phyloP scores from a whole-genome alignment of 2,888 invertebrate species.

The Acanthosepion lycidas region DNA sequence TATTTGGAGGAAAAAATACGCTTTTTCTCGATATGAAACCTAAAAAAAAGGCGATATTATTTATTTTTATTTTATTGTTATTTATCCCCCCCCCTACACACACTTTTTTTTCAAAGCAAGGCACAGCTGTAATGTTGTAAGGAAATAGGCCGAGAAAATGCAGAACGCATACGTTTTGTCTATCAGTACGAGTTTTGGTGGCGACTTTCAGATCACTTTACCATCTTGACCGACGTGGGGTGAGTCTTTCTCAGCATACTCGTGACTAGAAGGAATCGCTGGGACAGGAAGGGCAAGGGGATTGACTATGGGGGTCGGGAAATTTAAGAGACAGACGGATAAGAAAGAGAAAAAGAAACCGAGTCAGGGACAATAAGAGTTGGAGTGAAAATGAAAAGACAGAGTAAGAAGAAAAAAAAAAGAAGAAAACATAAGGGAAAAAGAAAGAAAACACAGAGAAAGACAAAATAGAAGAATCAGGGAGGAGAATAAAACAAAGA shows the following conservation, averaged over 20 bases:
- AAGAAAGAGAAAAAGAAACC: too few relatives aligned
- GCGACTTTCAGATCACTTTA: neutral
- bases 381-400: too few relatives aligned
- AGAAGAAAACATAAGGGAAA: too few relatives aligned
- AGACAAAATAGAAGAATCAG: too few relatives aligned
- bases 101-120: neutral
- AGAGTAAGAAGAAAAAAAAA: too few relatives aligned
- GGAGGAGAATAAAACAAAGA: too few relatives aligned
- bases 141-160: neutral
- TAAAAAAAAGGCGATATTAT: neutral
- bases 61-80: neutral
- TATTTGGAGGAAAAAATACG: neutral
- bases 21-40: neutral
- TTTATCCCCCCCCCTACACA: neutral
- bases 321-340: neutral
- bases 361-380: too few relatives aligned
- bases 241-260: neutral
- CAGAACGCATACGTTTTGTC: neutral
- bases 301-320: neutral
- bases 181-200: neutral
- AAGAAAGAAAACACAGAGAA: too few relatives aligned
- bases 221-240: conserved; percentile 20
- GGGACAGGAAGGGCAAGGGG: neutral
- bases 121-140: neutral
- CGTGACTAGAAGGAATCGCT: neutral